A percentile compares a stretch with the other conserved stretches of the same genome.
These are phyloP conservation scores for Galago senegalensis DNA, from an alignment of 2,797 vertebrate genomes.

Conservation along the genomic window DNA sequence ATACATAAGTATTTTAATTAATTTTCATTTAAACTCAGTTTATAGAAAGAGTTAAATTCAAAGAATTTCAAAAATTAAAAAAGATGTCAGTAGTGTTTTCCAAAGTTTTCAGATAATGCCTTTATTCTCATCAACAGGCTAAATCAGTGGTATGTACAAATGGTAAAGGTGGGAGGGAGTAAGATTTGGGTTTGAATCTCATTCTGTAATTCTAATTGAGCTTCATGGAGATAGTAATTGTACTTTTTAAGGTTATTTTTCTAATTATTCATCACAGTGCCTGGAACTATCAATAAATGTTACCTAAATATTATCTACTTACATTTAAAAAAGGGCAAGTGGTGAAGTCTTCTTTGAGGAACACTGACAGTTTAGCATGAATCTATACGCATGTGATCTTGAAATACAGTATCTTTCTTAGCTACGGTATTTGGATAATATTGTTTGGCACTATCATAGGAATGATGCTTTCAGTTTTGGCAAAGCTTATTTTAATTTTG, in stretches of 20 bases:
- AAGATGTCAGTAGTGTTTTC: not conserved
- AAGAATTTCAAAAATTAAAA: slow-evolving; percentile 19
- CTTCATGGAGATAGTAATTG: not conserved
- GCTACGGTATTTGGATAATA: not conserved
- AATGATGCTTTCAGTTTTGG: not conserved
- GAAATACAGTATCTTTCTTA: not conserved
- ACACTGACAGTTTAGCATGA: not conserved
- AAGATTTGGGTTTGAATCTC: not conserved
- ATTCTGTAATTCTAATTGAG: not conserved
- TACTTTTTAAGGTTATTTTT: not conserved
- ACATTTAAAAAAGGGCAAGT: slow-evolving; percentile 13
- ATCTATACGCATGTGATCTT: not conserved
- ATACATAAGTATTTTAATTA: not conserved
- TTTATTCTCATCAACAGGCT: not conserved
- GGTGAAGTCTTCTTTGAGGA: not conserved
- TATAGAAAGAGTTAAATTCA: not conserved
- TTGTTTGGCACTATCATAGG: not conserved
- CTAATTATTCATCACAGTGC: not conserved
- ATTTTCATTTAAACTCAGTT: not conserved
- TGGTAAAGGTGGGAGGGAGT: not conserved
- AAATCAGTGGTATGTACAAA: not conserved
- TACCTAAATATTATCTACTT: not conserved
- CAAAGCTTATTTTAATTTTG: not conserved
- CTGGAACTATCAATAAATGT: not conserved
- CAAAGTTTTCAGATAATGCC: not conserved